A percentile compares a stretch with the other conserved stretches of the same genome.
phyloP scores from a whole-genome alignment of 1,140 invertebrate genomes.

The Cepaea nemoralis region DNA sequence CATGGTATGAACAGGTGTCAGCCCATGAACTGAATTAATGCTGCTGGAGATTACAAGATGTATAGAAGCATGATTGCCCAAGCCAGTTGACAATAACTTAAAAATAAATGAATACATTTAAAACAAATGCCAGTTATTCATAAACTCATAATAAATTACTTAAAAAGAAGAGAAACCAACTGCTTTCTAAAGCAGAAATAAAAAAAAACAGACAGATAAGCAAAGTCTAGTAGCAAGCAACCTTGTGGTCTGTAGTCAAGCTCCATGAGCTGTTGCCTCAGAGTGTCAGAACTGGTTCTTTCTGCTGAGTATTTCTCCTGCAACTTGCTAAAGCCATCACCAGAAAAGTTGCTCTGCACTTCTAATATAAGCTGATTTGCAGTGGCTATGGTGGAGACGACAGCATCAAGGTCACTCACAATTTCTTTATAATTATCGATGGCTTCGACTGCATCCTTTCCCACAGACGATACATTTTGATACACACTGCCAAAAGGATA shows the following conservation, averaged over 20 bases:
- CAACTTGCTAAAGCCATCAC: not conserved
- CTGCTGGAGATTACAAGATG: no score
- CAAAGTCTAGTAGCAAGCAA: not conserved
- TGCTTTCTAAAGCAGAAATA: not conserved
- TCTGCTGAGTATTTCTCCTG: not conserved
- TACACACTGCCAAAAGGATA: constrained; percentile 19
- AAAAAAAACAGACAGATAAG: not conserved
- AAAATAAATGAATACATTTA: no score
- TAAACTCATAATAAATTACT: no score
- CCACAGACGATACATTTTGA: constrained; percentile 2
- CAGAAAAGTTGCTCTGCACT: constrained; percentile 2
- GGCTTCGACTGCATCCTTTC: constrained; percentile 10
- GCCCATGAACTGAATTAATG: no score
- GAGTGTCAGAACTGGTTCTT: not conserved
- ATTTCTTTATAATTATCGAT: constrained; percentile 21
- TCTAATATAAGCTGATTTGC: constrained; percentile 8
- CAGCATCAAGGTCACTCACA: not conserved
- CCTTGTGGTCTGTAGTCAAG: constrained; percentile 21
- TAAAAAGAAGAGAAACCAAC: no score
- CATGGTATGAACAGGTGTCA: no score
- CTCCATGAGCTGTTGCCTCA: not conserved
- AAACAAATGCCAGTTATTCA: no score
- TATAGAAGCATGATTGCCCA: no score
- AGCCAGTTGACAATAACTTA: no score
- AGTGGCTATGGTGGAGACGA: not conserved